These are phyloP conservation scores for Glomeris marginata DNA, from an alignment of 2,888 invertebrate genomes.

Conservation along the genomic window DNA sequence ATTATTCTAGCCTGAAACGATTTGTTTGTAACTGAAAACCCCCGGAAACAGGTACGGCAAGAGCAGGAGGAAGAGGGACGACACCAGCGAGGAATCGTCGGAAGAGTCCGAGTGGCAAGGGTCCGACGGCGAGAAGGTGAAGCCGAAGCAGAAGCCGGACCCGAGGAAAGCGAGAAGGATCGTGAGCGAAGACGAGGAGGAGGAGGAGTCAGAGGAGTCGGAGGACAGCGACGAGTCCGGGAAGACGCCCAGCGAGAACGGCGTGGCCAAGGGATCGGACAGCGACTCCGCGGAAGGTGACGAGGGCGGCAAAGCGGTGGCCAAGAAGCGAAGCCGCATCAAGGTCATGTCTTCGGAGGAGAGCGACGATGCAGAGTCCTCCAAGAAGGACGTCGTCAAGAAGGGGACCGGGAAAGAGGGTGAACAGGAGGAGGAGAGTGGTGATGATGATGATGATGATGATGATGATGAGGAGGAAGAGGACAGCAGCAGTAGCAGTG, in stretches of 20 bases:
- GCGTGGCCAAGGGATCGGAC: slow-evolving; percentile 1
- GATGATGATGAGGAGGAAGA: slow-evolving; percentile 23
- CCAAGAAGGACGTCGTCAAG: slow-evolving; percentile 34
- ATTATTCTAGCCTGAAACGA: no score
- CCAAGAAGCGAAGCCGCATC: slow-evolving; percentile 54
- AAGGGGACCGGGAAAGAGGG: slow-evolving; percentile 37
- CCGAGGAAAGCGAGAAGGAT: slow-evolving; percentile 4
- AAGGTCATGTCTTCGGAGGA: slow-evolving; percentile 46
- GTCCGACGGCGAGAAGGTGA: background rate
- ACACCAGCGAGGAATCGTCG: slow-evolving; percentile 22
- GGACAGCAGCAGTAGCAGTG: slow-evolving; percentile 19
- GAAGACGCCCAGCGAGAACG: slow-evolving; percentile 9
- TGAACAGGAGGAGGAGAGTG: slow-evolving; percentile 23
- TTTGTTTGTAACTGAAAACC: no score
- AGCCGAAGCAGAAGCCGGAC: background rate
- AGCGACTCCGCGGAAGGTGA: slow-evolving; percentile 37
- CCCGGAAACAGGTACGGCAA: background rate
- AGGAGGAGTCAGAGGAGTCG: slow-evolving; percentile 19
- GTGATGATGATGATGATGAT: slow-evolving; percentile 10
- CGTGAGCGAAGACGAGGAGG: slow-evolving; percentile 14
- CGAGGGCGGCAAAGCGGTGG: slow-evolving; percentile 42
- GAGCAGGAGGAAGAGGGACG: no score
- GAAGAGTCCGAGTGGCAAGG: slow-evolving; percentile 15
- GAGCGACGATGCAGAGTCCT: background rate
- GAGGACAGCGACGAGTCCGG: slow-evolving; percentile 13